Conservation (phyloP, 2,888 invertebrate species). For the Melieria picta region DNA sequence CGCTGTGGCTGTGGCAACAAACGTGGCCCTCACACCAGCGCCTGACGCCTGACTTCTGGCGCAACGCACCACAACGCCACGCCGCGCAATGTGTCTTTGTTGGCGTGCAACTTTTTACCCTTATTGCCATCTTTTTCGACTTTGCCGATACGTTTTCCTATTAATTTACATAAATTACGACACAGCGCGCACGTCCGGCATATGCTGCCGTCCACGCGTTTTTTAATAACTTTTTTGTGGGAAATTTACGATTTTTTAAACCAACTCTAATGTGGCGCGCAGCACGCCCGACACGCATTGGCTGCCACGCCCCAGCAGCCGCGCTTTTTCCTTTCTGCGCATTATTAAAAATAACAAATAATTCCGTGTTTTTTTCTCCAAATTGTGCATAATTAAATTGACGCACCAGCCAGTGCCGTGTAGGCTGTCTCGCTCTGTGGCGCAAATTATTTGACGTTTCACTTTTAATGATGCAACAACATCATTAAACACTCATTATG, state of each 20-base stretch:
- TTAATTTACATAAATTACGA: conserved; percentile 47
- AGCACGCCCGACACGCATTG: not conserved
- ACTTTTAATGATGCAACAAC: conserved; percentile 19
- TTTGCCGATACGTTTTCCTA: conserved; percentile 27
- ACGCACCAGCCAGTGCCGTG: not conserved
- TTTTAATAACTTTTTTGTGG: conserved; percentile 37
- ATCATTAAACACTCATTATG: conserved; percentile 26
- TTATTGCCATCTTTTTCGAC: conserved; percentile 42
- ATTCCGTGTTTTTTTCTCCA: conserved; percentile 4
- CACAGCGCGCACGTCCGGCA: conserved; percentile 38
- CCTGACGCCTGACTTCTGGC: conserved; percentile 25
- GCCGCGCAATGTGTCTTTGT: not conserved
- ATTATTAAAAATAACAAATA: not conserved
- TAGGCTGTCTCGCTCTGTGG: not conserved
- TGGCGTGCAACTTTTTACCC: conserved; percentile 43
- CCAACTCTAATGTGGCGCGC: conserved; percentile 9
- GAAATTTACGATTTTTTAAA: conserved; percentile 41
- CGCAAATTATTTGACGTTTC: conserved; percentile 22
- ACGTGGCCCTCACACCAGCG: not conserved
- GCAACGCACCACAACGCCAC: not conserved
- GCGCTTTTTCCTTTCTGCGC: not conserved
- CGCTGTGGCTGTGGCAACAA: not conserved
- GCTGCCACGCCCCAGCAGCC: not conserved
- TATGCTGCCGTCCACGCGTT: conserved; percentile 38
- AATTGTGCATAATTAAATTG: conserved; percentile 28